phyloP scores from a whole-genome alignment of 1,140 invertebrate genomes.

The Trachymyrmex septentrionalis region DNA sequence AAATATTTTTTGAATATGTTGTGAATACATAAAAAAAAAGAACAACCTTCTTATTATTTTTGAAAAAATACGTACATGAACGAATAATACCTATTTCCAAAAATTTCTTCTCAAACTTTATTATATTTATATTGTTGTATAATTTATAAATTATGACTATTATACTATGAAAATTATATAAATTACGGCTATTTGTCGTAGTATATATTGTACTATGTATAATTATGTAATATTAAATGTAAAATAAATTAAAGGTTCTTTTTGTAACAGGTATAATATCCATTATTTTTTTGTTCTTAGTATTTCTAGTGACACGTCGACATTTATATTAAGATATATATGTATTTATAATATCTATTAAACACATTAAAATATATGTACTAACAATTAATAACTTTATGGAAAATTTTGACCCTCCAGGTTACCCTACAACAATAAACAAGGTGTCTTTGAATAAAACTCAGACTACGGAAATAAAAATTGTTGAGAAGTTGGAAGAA shows the following conservation, averaged over 20 bases:
- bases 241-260: conserved; percentile 26
- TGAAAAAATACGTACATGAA: neutral
- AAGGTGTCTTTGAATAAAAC: neutral
- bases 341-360: neutral
- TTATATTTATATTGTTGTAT: neutral
- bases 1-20: no score
- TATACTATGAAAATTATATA: neutral
- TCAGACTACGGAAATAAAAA: neutral
- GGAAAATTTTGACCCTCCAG: neutral
- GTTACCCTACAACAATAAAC: neutral
- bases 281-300: neutral
- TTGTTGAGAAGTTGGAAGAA: neutral
- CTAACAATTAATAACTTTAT: neutral
- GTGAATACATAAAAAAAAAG: no score
- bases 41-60: neutral
- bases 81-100: neutral
- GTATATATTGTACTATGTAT: neutral
- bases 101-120: neutral
- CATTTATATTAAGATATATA: neutral
- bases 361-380: neutral
- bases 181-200: no score
- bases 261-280: neutral
- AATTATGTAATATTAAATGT: conserved; percentile 14
- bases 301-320: neutral
- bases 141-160: neutral